phyloP scores from a whole-genome alignment of 2,113 vertebrate species.

The Vimba vimba region DNA sequence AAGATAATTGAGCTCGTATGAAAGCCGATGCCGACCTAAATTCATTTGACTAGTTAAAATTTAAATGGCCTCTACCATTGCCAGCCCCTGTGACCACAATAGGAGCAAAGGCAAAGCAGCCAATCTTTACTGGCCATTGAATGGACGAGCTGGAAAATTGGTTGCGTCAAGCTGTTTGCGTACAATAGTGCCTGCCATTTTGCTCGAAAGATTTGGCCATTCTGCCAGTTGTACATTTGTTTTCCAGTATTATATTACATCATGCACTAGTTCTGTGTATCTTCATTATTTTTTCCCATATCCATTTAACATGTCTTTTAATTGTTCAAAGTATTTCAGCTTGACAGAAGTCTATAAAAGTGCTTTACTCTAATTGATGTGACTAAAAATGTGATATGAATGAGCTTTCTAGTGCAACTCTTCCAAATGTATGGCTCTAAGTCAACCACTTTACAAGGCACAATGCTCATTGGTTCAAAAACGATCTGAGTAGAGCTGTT shows the following conservation, averaged over 20 bases:
- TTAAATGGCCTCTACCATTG: conserved; percentile 49
- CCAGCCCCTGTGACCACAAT: conserved; percentile 34
- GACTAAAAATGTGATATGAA: neutral
- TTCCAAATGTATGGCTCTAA: neutral
- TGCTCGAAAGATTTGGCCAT: conserved; percentile 3
- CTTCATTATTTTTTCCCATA: neutral
- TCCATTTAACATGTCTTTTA: neutral
- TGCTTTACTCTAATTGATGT: conserved; percentile 7
- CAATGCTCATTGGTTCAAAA: conserved; percentile 4
- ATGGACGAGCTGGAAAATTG: conserved; percentile 29
- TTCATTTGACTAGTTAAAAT: conserved; percentile 54
- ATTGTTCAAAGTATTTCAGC: neutral
- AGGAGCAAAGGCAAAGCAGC: conserved; percentile 23
- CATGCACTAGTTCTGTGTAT: neutral
- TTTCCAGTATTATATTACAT: conserved; percentile 6
- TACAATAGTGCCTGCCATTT: conserved; percentile 21
- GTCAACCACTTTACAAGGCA: neutral
- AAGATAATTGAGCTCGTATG: conserved; percentile 55
- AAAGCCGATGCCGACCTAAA: conserved; percentile 50
- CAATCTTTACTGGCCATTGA: conserved; percentile 21
- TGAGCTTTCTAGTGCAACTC: conserved; percentile 1
- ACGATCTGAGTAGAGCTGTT: neutral
- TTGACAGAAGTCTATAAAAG: neutral
- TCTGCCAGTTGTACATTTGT: conserved; percentile 13
- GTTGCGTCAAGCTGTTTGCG: conserved; percentile 25